phyloP scores from a whole-genome alignment of 2,888 invertebrate genomes.

The Bellardia bayeri region DNA sequence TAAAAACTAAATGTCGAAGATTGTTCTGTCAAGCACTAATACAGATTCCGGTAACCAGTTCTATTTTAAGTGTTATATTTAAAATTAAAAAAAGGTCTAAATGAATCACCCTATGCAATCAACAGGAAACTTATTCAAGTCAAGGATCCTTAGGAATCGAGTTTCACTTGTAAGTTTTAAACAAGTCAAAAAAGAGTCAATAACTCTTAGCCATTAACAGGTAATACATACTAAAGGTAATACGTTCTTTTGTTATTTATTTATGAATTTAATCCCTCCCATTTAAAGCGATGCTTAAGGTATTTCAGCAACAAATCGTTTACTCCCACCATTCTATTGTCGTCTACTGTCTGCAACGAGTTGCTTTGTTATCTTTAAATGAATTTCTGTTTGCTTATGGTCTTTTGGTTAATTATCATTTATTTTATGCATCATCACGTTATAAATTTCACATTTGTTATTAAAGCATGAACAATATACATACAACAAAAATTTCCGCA shows the following conservation, averaged over 20 bases:
- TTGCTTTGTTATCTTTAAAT: conserved; percentile 51
- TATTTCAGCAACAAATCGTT: conserved; percentile 14
- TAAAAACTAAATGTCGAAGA: too few species aligned
- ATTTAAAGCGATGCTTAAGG: not conserved
- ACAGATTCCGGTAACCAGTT: too few species aligned
- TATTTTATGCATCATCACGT: conserved; percentile 73
- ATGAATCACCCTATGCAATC: too few species aligned
- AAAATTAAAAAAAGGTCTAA: too few species aligned
- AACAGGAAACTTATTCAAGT: too few species aligned
- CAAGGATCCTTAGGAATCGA: too few species aligned
- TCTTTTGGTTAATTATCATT: conserved; percentile 71
- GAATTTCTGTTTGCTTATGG: conserved; percentile 62
- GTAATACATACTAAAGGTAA: not conserved
- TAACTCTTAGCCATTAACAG: not conserved
- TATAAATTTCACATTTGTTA: conserved; percentile 66
- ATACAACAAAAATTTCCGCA: conserved; percentile 32
- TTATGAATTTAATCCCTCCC: not conserved
- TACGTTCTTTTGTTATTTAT: not conserved
- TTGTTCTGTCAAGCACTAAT: too few species aligned
- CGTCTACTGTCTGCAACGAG: not conserved
- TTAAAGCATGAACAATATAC: conserved; percentile 48
- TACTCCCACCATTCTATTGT: not conserved
- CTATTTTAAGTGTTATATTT: too few species aligned
- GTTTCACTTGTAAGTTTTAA: too few species aligned
- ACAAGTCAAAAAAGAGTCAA: too few species aligned